Percentiles rank a stretch among this genome's conserved stretches.
phyloP scores from a whole-genome alignment of 1,140 invertebrate genomes.

The Stenopsyche tienmushanensis region DNA sequence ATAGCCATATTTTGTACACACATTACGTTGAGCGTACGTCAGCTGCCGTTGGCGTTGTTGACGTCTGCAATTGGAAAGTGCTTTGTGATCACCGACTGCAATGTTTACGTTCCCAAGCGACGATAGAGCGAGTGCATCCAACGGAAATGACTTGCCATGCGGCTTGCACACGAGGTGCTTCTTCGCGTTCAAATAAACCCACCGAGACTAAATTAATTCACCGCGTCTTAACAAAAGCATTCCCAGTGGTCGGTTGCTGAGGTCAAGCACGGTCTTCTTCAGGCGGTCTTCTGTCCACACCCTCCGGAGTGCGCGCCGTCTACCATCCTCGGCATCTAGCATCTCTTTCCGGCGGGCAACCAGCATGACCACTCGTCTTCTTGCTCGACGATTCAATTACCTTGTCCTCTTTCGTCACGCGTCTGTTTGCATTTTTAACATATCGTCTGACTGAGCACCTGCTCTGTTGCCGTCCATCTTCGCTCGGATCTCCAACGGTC shows the following conservation, averaged over 20 bases:
- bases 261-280: not conserved
- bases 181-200: not conserved
- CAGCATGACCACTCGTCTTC: too few relatives aligned
- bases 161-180: too few relatives aligned
- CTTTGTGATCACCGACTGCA: too few relatives aligned
- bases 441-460: not conserved
- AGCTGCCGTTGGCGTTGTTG: too few relatives aligned
- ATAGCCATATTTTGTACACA: too few relatives aligned
- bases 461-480: not conserved
- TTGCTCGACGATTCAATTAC: too few relatives aligned
- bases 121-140: too few relatives aligned
- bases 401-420: not conserved
- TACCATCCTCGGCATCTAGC: not conserved
- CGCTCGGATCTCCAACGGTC: not conserved
- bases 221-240: conserved; percentile 7
- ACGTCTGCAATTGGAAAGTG: too few relatives aligned
- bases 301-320: not conserved
- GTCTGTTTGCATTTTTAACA: not conserved
- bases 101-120: too few relatives aligned
- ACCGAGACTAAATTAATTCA: conserved; percentile 9
- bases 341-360: too few relatives aligned
- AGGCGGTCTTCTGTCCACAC: not conserved
- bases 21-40: too few relatives aligned
- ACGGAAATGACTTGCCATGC: too few relatives aligned
- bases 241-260: not conserved